phyloP scores from a whole-genome alignment of 2,888 invertebrate genomes.

The Oligia strigilis region DNA sequence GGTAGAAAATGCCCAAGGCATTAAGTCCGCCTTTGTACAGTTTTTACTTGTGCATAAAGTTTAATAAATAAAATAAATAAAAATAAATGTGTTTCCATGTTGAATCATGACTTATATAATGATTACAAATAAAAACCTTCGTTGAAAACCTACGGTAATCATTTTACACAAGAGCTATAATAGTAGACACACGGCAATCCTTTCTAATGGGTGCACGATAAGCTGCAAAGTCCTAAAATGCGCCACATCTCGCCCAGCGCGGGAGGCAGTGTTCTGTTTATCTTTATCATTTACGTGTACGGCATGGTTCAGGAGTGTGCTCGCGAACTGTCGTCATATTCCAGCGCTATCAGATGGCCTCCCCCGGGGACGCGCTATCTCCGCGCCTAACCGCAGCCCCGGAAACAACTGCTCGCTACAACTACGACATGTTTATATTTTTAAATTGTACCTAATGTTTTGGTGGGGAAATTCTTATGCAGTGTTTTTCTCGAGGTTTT shows the following conservation, averaged over 20 bases:
- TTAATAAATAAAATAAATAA: too few relatives aligned
- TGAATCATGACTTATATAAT: not conserved
- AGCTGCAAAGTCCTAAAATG: constrained; percentile 62
- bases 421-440: constrained; percentile 70
- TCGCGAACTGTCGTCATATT: constrained; percentile 87
- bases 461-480: constrained; percentile 26
- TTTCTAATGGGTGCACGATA: constrained; percentile 56
- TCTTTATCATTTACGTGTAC: constrained; percentile 71
- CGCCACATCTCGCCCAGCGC: constrained; percentile 54
- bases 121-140: constrained; percentile 6
- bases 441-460: constrained; percentile 54
- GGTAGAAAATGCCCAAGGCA: too few relatives aligned
- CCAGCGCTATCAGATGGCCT: constrained; percentile 83
- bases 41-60: too few relatives aligned
- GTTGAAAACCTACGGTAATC: constrained; percentile 23
- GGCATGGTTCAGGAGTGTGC: constrained; percentile 71
- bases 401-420: constrained; percentile 62
- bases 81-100: not conserved
- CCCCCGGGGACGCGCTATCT: constrained; percentile 76
- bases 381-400: constrained; percentile 65
- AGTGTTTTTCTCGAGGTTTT: constrained; percentile 4
- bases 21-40: too few relatives aligned
- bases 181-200: constrained; percentile 50
- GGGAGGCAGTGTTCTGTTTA: constrained; percentile 57
- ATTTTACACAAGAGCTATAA: constrained; percentile 41